phyloP scores from a whole-genome alignment of 1,140 invertebrate species.

The Pseudomyrmex sp. region DNA sequence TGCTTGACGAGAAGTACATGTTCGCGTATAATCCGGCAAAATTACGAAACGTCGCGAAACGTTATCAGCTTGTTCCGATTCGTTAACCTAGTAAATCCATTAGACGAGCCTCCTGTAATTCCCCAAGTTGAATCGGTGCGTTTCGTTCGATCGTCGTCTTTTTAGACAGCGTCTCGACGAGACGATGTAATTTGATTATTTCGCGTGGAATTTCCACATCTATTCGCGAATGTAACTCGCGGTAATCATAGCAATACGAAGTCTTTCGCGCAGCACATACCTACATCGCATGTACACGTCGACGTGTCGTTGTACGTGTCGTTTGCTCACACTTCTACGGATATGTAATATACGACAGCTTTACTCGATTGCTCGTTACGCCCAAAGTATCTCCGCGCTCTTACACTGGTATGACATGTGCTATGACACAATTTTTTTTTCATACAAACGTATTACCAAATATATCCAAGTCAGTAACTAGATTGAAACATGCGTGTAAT shows the following conservation, averaged over 20 bases:
- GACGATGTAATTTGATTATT: conserved; percentile 18
- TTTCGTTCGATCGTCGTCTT: neutral
- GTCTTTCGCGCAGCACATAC: neutral
- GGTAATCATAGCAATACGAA: neutral
- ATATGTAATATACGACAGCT: conserved; percentile 1
- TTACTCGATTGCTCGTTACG: conserved; percentile 14
- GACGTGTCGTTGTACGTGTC: neutral
- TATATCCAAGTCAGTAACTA: too few relatives aligned
- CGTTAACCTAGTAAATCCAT: neutral
- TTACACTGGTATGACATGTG: neutral
- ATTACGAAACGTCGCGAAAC: neutral
- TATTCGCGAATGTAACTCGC: conserved; percentile 1
- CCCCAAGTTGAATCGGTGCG: neutral
- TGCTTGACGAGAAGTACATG: neutral
- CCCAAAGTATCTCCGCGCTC: neutral
- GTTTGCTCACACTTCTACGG: neutral
- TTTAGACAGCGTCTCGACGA: neutral
- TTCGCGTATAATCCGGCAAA: conserved; percentile 32
- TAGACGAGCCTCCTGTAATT: neutral
- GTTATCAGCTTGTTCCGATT: neutral
- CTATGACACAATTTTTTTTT: neutral
- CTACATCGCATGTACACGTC: neutral
- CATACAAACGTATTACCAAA: too few relatives aligned
- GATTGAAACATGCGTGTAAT: neutral
- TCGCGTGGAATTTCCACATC: neutral